Base-by-base conservation (phyloP, 2,797 vertebrate genomes). In the Buceros bicornis region DNA sequence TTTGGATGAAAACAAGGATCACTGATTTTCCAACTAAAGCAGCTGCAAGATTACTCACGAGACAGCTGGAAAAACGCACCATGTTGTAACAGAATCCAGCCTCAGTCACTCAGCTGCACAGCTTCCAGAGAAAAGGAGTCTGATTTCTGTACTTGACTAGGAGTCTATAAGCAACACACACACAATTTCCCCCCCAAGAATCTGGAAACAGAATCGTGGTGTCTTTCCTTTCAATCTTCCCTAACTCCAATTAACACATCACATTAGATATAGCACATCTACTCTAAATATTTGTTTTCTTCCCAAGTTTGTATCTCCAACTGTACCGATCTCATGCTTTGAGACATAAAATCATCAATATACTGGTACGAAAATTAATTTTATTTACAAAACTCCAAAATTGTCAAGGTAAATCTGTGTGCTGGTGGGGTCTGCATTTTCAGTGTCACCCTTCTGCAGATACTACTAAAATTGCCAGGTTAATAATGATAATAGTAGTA, bases 1-100 rank as follows among this genome's bases (percentile, higher is more conserved):
- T 96, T 74, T 71, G 37, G 70, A 91, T 8, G 24, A 90, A 95
- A 95, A 71, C 53, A 91, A 94, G 50, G 72, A 74, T 58, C 67
- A 82, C 57, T 71, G 79, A 90, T 96, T 96, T 96, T 82, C 37
- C 74, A 74, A 93, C 64, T 83, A 78, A 93, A 93, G 76, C 77
- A 96, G 80, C 65, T 91, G 79, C 72, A 81, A 91, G 72, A 83
- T 78, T 78, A 87, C 40, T 81, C 65, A 83, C 74, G 60, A 89
- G 53, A 91, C 35, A 83, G 57, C 73, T 90, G 86, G 50, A 91
- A 95, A 95, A 26, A 77, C 0, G 7, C 18, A 87, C 35, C 25
- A 9, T 26, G 69, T 54, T 64, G 26, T 50, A 91, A 77, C 24
- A 89, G 50, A 91, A 82, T 47, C n/a, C 85, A 57, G 53, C 9